Conservation (phyloP, 2,113 vertebrate genomes). For the Odontesthes bonariensis region DNA sequence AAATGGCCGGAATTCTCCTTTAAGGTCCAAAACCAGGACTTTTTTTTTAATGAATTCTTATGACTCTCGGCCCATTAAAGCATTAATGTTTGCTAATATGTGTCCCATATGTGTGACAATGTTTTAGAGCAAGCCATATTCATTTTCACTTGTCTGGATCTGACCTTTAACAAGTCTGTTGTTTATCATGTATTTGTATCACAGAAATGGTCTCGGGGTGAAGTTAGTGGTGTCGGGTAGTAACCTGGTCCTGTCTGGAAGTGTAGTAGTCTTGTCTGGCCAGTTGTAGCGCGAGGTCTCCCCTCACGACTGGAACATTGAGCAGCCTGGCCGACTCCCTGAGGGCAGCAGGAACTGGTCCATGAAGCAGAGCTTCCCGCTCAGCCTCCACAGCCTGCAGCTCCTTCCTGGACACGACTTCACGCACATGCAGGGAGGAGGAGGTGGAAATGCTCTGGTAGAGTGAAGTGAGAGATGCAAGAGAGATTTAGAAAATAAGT, state of each 20-base stretch:
- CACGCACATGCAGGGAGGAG: slow-evolving; percentile 73
- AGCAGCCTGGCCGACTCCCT: slow-evolving; percentile 85
- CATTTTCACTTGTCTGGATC: neutral
- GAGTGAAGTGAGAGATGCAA: slow-evolving; percentile 1
- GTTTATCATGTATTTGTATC: neutral
- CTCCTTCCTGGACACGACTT: slow-evolving; percentile 81
- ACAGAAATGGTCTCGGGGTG: neutral
- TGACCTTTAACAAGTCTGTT: no score
- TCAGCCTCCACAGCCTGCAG: slow-evolving; percentile 84
- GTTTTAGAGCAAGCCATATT: no score
- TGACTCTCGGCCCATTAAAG: no score
- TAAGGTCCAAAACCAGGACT: no score
- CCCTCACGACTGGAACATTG: slow-evolving; percentile 86
- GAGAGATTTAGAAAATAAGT: neutral
- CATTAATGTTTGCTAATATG: no score
- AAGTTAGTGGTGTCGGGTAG: neutral
- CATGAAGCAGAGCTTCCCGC: slow-evolving; percentile 80
- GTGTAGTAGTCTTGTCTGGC: slow-evolving; percentile 85
- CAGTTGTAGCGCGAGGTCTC: slow-evolving; percentile 86
- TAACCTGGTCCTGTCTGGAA: slow-evolving; percentile 84
- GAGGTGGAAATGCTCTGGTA: slow-evolving; percentile 73
- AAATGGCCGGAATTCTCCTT: no score
- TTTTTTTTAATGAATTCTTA: no score
- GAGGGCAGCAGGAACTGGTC: slow-evolving; percentile 82
- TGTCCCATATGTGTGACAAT: no score